These are phyloP conservation scores for Drosophila leontia DNA, from an alignment of 1,140 invertebrate species.

Conservation along the genomic window DNA sequence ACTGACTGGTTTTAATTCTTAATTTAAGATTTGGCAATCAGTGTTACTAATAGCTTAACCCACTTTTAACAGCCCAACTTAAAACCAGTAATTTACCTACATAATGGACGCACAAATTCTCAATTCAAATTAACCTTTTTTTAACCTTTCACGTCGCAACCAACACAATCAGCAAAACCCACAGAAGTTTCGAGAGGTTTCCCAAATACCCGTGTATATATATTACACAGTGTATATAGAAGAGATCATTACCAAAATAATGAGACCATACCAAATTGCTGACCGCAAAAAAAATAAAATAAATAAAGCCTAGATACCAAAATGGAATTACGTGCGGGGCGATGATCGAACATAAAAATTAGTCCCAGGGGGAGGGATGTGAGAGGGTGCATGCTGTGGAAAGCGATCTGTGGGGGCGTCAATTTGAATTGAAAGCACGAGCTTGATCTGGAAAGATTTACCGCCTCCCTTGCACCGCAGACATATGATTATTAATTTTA, in stretches of 20 bases:
- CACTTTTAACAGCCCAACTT: conserved; percentile 9
- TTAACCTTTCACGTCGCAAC: conserved; percentile 22
- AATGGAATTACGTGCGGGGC: conserved; percentile 48
- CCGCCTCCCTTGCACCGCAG: conserved; percentile 19
- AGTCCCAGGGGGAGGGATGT: not conserved
- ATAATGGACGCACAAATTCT: conserved; percentile 10
- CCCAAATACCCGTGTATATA: conserved; percentile 17
- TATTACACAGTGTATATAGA: conserved; percentile 28
- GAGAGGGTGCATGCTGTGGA: not conserved
- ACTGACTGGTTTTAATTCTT: not conserved
- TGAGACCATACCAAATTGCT: conserved; percentile 67
- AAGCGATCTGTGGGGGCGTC: conserved; percentile 46
- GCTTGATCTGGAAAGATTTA: conserved; percentile 36
- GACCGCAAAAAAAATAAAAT: conserved; percentile 45
- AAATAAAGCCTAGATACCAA: conserved; percentile 44
- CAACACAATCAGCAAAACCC: conserved; percentile 24
- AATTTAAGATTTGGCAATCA: not conserved
- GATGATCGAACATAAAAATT: conserved; percentile 21
- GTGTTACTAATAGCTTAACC: conserved; percentile 2
- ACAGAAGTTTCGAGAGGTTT: conserved; percentile 26
- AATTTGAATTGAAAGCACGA: conserved; percentile 56
- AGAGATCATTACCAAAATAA: conserved; percentile 71
- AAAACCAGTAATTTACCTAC: not conserved
- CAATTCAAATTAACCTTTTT: conserved; percentile 19
- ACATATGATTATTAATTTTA: conserved; percentile 78